phyloP scores from a whole-genome alignment of 2,888 invertebrate species.

The Macaria notata region DNA sequence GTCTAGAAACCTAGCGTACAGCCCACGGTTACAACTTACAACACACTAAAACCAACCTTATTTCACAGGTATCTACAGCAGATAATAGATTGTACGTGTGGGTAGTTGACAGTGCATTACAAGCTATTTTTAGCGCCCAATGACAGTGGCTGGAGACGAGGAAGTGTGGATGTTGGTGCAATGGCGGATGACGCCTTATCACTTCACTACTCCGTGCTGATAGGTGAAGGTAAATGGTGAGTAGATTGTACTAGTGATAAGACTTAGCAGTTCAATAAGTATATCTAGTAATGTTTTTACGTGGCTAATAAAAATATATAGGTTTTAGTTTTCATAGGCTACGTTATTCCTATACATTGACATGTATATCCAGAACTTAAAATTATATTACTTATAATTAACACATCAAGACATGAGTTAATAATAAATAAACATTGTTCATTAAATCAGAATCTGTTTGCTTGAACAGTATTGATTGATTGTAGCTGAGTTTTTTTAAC shows the following conservation, averaged over 20 bases:
- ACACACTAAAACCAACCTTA: slow-evolving; percentile 12
- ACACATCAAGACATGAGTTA: too few species aligned
- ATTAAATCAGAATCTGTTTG: too few species aligned
- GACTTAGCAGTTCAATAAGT: too few species aligned
- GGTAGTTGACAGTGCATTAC: slow-evolving; percentile 15
- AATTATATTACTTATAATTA: too few species aligned
- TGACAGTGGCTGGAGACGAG: slow-evolving; percentile 36
- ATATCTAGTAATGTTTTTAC: not conserved
- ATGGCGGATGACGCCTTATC: slow-evolving; percentile 30
- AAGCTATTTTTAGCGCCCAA: slow-evolving; percentile 46
- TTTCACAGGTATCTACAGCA: not conserved
- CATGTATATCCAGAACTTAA: too few species aligned
- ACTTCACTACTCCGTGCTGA: slow-evolving; percentile 9
- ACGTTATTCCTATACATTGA: too few species aligned
- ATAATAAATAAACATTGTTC: too few species aligned
- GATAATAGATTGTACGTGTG: not conserved
- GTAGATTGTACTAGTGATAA: too few species aligned
- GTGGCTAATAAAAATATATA: not conserved
- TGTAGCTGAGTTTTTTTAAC: too few species aligned
- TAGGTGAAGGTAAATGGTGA: too few species aligned
- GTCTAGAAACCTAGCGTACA: slow-evolving; percentile 35
- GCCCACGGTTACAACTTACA: slow-evolving; percentile 24
- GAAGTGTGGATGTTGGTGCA: slow-evolving; percentile 28
- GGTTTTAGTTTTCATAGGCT: too few species aligned
- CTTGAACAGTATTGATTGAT: too few species aligned